phyloP scores from a whole-genome alignment of 1,140 invertebrate genomes.

The Chrysopa pallens region DNA sequence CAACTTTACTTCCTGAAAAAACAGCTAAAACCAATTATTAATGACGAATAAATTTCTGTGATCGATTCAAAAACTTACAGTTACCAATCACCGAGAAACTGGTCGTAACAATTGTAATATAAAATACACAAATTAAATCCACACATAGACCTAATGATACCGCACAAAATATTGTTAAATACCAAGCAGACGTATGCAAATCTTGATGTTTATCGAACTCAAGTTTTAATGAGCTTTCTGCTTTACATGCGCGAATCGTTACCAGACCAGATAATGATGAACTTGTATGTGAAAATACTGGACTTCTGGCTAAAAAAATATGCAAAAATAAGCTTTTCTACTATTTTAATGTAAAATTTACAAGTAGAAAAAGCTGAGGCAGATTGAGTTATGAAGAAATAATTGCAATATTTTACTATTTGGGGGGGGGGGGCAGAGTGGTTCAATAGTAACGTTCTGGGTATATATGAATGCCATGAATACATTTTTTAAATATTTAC shows the following conservation, averaged over 20 bases:
- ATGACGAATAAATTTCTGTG: too few species aligned
- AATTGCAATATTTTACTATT: too few species aligned
- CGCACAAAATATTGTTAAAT: constrained; percentile 44
- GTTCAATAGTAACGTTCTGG: too few species aligned
- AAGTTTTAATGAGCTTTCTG: constrained; percentile 13
- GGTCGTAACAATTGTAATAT: constrained; percentile 42
- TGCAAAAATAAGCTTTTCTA: too few species aligned
- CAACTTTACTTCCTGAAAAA: constrained; percentile 37
- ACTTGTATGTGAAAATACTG: constrained; percentile 59
- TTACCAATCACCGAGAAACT: constrained; percentile 26
- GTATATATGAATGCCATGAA: too few species aligned
- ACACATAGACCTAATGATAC: constrained; percentile 67
- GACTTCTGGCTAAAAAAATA: constrained; percentile 38
- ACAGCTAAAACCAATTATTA: not conserved
- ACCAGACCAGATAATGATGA: constrained; percentile 20
- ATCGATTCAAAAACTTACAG: too few species aligned
- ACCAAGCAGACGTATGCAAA: constrained; percentile 48
- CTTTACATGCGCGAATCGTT: constrained; percentile 21
- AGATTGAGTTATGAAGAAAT: not conserved
- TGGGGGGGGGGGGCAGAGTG: too few species aligned
- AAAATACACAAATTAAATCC: constrained; percentile 51
- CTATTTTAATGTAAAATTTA: not conserved
- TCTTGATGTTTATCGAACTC: constrained; percentile 49
- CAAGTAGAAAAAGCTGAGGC: not conserved
- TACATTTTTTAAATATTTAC: too few species aligned